Base-by-base conservation (phyloP, 2,797 vertebrate genomes). In the Apogon hyalosoma region DNA sequence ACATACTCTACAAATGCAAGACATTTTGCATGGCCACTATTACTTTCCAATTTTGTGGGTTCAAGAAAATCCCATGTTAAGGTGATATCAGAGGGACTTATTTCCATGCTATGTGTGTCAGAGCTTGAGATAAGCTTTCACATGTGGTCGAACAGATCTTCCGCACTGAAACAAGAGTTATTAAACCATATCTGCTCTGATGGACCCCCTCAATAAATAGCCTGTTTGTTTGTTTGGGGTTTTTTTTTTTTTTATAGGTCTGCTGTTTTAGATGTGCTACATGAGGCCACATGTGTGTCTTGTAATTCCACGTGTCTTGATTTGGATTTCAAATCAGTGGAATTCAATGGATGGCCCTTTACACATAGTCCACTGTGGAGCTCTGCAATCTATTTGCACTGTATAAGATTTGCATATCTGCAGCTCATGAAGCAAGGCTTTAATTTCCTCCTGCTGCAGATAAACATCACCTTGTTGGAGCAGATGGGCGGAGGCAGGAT, bases 371-470 rank as follows among this genome's bases (percentile, higher is more conserved):
- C 63, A 67, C 60, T 3, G 53, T 19, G 74, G 68, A 69, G 84
- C 81, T 61, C 78, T 43, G 75, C 85, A 90, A 89, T 92, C 87
- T 88, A 89, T 90, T 91, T 92, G 86, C 85, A 78, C 81, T 73
- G 88, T 80, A 60, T 86, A 63, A 60, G 78, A 90, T 92, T 91
- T 90, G 89, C 91, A 92, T 92, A 90, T 90, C 89, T 87, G 85
- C 85, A 79, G 87, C 88, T 90, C 87, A 91, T 92, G 89, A 92
- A 86, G 90, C 91, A 92, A 88, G 95, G 94, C 92, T 97, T 97
- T 98, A 96, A 98, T 98, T 97, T 97, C 96, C 96, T 97, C 96
- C 94, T 95, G 95, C 95, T 93, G 93, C 93, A 95, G 96, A 98
- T 98, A 97, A 95, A 97, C 95, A 97, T 97, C 96, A 96, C 94